Evolutionary conservation across 2,888 invertebrate species (phyloP), one percentile per base, ranked within the genome.

Genomic region (Tupiocoris notatus): DNA sequence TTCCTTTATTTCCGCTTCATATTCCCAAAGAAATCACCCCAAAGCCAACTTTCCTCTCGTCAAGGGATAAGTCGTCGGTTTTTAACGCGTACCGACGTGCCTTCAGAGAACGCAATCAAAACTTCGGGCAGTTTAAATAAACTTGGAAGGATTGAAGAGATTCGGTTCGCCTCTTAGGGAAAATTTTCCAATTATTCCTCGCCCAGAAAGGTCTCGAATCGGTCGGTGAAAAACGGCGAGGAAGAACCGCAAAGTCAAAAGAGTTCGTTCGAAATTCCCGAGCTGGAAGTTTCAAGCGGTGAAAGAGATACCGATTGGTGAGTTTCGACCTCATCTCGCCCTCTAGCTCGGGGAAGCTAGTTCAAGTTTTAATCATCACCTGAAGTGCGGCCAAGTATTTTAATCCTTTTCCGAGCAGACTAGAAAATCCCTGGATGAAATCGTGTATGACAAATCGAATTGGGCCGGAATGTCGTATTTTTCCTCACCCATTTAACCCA

Each of bases 301-400:
- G 63, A 73, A 73, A 73, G 70, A 70, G 70, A 70, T 70, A 70
- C 59, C 59, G 9, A n/a, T n/a, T n/a, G n/a, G n/a, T n/a, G n/a
- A n/a, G n/a, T n/a, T n/a, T n/a, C n/a, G n/a, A n/a, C n/a, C n/a
- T n/a, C n/a, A n/a, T n/a, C n/a, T n/a, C n/a, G n/a, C n/a, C n/a
- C n/a, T n/a, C n/a, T n/a, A n/a, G n/a, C n/a, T n/a, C n/a, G n/a
- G n/a, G n/a, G n/a, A n/a, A n/a, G n/a, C n/a, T n/a, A n/a, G n/a
- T n/a, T n/a, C n/a, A n/a, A n/a, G n/a, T n/a, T n/a, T n/a, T n/a
- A n/a, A n/a, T n/a, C n/a, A n/a, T n/a, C n/a, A n/a, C n/a, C n/a
- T n/a, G n/a, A n/a, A n/a, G n/a, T n/a, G n/a, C n/a, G n/a, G n/a
- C n/a, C n/a, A n/a, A n/a, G n/a, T n/a, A n/a, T n/a, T n/a, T n/a